These are phyloP conservation scores for Oscarella lobularis DNA, from an alignment of 37 sponge, comb jelly and placozoan species.

Conservation along the genomic window DNA sequence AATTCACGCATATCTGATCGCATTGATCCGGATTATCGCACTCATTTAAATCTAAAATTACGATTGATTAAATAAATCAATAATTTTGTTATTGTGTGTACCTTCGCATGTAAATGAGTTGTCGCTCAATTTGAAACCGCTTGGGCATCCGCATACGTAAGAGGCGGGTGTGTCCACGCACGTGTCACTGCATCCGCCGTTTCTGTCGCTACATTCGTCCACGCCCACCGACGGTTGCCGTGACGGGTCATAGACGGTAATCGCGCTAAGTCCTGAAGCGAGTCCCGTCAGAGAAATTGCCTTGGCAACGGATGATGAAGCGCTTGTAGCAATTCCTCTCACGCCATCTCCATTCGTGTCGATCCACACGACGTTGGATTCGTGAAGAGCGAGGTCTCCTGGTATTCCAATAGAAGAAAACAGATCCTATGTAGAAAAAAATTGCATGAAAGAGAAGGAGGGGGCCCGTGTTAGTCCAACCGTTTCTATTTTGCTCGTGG, in stretches of 20 bases:
- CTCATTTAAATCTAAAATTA: neutral
- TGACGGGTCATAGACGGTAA: neutral
- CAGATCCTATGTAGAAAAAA: no score
- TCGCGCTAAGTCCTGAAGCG: neutral
- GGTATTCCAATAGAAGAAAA: no score
- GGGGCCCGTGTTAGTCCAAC: no score
- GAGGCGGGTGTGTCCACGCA: neutral
- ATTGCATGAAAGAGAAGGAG: no score
- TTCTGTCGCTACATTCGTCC: neutral
- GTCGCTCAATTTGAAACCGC: neutral
- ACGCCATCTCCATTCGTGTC: no score
- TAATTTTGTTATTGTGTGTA: neutral
- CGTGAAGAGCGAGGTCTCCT: neutral
- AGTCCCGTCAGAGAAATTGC: neutral
- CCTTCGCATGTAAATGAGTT: neutral
- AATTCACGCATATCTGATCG: neutral
- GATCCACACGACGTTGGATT: neutral
- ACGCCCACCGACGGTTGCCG: neutral
- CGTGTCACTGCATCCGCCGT: neutral
- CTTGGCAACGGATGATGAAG: neutral
- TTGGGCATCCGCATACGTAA: neutral
- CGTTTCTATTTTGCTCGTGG: neutral
- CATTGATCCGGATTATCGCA: neutral
- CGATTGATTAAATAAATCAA: neutral
- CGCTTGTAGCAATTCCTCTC: no score